These are phyloP conservation scores for Marronus borbonicus DNA, from an alignment of 2,888 invertebrate genomes.

Conservation along the genomic window DNA sequence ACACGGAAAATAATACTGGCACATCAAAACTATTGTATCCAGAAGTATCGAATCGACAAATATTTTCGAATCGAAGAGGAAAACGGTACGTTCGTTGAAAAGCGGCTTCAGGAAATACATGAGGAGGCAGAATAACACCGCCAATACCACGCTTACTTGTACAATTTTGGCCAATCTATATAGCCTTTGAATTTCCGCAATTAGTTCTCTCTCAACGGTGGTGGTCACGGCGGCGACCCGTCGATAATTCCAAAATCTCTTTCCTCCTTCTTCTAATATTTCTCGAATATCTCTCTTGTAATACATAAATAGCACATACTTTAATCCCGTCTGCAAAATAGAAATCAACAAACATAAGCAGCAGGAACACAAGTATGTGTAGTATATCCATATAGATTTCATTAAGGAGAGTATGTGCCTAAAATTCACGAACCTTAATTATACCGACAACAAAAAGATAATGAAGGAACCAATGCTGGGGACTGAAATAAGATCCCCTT, in stretches of 20 bases:
- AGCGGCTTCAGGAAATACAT: constrained; percentile 17
- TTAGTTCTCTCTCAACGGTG: not conserved
- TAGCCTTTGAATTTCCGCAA: not conserved
- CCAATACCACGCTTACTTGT: not conserved
- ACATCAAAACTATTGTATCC: not conserved
- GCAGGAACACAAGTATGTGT: no score
- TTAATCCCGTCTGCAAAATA: constrained; percentile 4
- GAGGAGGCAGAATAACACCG: not conserved
- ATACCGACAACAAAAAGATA: no score
- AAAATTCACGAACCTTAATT: no score
- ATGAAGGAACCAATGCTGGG: no score
- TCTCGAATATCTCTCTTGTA: not conserved
- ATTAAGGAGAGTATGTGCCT: no score
- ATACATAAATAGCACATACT: constrained; percentile 15
- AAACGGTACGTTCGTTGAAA: constrained; percentile 1
- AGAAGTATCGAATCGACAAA: not conserved
- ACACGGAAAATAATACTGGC: constrained; percentile 8
- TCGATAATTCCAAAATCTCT: not conserved
- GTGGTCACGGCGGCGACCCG: no score
- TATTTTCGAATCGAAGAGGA: not conserved
- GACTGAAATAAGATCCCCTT: no score
- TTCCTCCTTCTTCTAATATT: not conserved
- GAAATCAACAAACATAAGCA: no score
- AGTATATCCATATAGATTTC: no score
- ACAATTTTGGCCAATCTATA: not conserved